Conservation (phyloP, 2,113 vertebrate species). For the Bambusicola thoracicus region DNA sequence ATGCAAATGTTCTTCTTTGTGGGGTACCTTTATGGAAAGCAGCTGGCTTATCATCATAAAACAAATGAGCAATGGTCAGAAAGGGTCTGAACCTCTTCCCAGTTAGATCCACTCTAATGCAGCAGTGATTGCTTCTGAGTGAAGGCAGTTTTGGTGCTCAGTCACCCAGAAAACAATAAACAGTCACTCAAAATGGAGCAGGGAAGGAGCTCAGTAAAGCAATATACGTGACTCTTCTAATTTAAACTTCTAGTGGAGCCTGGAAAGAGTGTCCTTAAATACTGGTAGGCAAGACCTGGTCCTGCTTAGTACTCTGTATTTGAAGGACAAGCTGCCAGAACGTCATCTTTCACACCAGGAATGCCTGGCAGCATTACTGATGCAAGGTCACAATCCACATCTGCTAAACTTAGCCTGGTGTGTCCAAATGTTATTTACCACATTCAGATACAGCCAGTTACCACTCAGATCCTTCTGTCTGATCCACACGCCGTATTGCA, state of each 20-base stretch:
- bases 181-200: neutral
- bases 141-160: neutral
- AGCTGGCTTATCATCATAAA: neutral
- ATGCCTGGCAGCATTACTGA: fast-evolving
- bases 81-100: neutral
- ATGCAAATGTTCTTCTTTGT: neutral
- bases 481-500: neutral
- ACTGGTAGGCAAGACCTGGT: neutral
- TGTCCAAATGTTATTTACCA: neutral
- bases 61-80: neutral
- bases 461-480: neutral
- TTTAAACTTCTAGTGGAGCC: neutral
- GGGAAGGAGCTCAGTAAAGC: neutral
- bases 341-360: neutral
- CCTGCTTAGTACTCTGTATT: neutral
- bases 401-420: neutral
- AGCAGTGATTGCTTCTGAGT: fast-evolving
- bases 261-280: neutral
- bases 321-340: neutral
- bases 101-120: neutral
- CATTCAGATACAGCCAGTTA: neutral
- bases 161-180: neutral
- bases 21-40: neutral
- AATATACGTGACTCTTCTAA: neutral
- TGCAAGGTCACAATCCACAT: neutral